These are phyloP conservation scores for Zosterops pallidus DNA, from an alignment of 2,113 vertebrate species.

Conservation along the genomic window DNA sequence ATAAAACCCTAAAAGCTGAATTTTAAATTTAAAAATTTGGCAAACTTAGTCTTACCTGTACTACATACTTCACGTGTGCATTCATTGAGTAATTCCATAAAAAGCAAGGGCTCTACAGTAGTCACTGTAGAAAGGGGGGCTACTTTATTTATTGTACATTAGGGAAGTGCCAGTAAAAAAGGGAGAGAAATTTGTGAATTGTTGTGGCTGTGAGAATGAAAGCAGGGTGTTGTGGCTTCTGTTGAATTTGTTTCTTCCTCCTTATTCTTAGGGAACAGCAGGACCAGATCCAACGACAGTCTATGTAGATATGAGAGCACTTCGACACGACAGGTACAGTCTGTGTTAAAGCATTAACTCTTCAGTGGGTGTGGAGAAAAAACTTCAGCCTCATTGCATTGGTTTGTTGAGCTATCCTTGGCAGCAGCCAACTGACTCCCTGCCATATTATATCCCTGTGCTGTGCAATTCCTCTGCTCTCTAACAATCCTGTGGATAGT, in stretches of 20 bases:
- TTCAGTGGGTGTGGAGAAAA: neutral
- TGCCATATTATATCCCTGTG: neutral
- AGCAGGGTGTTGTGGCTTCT: neutral
- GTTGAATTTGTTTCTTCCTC: neutral
- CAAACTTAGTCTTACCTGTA: neutral
- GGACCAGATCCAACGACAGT: constrained; percentile 97
- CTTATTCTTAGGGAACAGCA: constrained; percentile 85
- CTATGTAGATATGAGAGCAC: constrained; percentile 94
- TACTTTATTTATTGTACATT: neutral
- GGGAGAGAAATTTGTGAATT: neutral
- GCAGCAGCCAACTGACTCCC: neutral
- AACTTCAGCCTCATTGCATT: neutral
- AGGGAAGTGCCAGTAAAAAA: neutral
- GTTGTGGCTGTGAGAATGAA: neutral
- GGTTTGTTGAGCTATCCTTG: neutral
- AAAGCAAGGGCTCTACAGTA: neutral
- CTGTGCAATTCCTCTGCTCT: neutral
- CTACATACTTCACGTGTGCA: neutral
- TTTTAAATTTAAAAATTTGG: neutral
- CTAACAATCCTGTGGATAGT: neutral
- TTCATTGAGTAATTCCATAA: neutral
- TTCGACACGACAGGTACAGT: constrained; percentile 90
- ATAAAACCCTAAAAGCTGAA: neutral
- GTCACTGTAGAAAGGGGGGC: neutral
- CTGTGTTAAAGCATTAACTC: neutral